Conservation (phyloP, 2,113 vertebrate genomes). For the Chaenocephalus aceratus region DNA sequence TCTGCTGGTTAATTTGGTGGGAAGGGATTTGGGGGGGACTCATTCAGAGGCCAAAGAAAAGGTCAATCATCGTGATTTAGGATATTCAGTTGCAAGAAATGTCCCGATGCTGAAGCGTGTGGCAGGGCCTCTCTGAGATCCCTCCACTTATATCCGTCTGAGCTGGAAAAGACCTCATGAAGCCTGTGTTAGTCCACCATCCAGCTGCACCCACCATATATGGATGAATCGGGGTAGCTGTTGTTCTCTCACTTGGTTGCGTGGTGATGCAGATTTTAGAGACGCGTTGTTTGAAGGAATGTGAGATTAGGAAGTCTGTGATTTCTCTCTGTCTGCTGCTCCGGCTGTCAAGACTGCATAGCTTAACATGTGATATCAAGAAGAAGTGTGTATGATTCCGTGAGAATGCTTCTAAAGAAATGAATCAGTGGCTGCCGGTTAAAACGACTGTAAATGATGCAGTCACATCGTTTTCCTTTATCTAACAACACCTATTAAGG, state of each 20-base stretch:
- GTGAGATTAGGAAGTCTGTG: constrained; percentile 20
- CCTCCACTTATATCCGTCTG: constrained; percentile 43
- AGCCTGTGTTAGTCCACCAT: constrained; percentile 27
- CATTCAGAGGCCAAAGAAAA: constrained; percentile 17
- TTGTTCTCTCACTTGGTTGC: constrained; percentile 28
- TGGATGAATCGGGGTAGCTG: constrained; percentile 38
- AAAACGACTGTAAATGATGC: no score
- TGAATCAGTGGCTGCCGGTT: no score
- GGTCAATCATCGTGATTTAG: background rate
- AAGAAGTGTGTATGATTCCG: background rate
- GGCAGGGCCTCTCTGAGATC: constrained; percentile 27
- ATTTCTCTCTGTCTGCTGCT: constrained; percentile 28
- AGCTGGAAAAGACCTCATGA: constrained; percentile 38
- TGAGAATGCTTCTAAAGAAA: background rate
- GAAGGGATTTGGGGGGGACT: constrained; percentile 9
- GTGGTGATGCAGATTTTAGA: constrained; percentile 22
- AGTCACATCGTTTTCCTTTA: no score
- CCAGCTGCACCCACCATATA: constrained; percentile 60
- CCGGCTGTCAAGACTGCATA: background rate
- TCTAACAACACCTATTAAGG: no score
- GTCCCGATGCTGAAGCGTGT: background rate
- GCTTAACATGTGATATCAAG: constrained; percentile 2
- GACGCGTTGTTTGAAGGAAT: constrained; percentile 41
- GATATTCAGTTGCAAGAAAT: background rate
- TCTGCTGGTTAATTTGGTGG: constrained; percentile 30